phyloP scores from a whole-genome alignment of 1,140 invertebrate species.

The Neocloeon triangulifer region DNA sequence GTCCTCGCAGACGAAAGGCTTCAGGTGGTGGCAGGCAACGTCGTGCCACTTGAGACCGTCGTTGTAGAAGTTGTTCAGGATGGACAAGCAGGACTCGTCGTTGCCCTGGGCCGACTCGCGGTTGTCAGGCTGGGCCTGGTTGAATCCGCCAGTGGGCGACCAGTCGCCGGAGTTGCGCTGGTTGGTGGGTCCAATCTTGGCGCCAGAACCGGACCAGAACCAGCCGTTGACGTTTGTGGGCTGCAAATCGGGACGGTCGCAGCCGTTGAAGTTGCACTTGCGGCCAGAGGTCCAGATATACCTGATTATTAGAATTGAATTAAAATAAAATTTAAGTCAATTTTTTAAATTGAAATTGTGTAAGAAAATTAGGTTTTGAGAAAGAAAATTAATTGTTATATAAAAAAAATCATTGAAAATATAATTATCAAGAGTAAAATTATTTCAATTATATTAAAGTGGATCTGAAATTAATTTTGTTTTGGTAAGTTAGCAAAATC shows the following conservation, averaged over 20 bases:
- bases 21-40: constrained; percentile 73
- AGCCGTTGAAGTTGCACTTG: constrained; percentile 81
- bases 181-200: constrained; percentile 67
- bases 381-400: too few species aligned
- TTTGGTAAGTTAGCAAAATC: too few species aligned
- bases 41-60: constrained; percentile 85
- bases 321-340: too few species aligned
- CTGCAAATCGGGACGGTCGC: constrained; percentile 64
- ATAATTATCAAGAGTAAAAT: not conserved
- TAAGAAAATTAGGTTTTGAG: too few species aligned
- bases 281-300: constrained; percentile 81
- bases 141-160: constrained; percentile 65
- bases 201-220: constrained; percentile 83
- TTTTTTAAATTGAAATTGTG: too few species aligned
- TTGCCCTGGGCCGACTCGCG: constrained; percentile 72
- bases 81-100: constrained; percentile 71
- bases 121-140: constrained; percentile 69
- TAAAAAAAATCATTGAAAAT: too few species aligned
- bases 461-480: too few species aligned
- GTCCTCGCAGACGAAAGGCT: constrained; percentile 83
- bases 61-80: constrained; percentile 81
- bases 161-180: constrained; percentile 71
- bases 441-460: constrained; percentile 1
- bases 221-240: constrained; percentile 74
- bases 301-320: too few species aligned